A percentile compares a stretch with the other conserved stretches of the same genome.
Conservation (phyloP, 2,113 vertebrate genomes). For the Sakesphorus luctuosus region DNA sequence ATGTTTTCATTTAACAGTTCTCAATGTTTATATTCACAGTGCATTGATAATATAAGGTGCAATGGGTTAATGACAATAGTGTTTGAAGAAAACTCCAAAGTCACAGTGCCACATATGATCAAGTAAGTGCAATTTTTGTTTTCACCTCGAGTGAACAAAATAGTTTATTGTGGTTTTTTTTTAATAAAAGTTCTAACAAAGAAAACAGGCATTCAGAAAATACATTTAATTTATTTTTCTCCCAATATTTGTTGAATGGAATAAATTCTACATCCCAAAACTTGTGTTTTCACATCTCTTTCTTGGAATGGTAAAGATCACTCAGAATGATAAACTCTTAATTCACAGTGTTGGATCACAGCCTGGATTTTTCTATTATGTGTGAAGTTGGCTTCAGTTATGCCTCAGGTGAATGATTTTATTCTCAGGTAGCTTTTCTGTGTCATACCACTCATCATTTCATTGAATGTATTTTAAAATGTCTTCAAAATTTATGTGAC, state of each 20-base stretch:
- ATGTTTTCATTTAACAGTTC: not conserved
- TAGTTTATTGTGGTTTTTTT: not conserved
- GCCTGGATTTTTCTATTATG: not conserved
- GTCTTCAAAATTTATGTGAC: not conserved
- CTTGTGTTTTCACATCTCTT: not conserved
- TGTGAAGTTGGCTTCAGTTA: not conserved
- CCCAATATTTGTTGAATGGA: not conserved
- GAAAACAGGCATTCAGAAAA: not conserved
- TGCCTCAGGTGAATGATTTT: not conserved
- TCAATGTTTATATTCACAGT: slow-evolving; percentile 78
- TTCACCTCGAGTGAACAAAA: not conserved
- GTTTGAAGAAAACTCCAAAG: slow-evolving; percentile 99
- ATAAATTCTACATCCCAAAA: not conserved
- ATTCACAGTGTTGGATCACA: not conserved
- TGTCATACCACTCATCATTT: not conserved
- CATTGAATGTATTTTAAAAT: not conserved
- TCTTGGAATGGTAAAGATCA: not conserved
- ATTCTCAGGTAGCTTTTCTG: not conserved
- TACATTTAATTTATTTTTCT: not conserved
- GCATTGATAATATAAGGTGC: slow-evolving; percentile 98
- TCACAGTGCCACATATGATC: slow-evolving; percentile 98
- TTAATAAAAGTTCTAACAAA: not conserved
- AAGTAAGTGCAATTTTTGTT: slow-evolving; percentile 83
- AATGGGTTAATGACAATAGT: slow-evolving; percentile 99
- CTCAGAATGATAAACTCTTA: not conserved